A percentile compares a stretch with the other conserved stretches of the same genome.
Conservation (phyloP, 2,797 vertebrate genomes). For the Botia kubotai region DNA sequence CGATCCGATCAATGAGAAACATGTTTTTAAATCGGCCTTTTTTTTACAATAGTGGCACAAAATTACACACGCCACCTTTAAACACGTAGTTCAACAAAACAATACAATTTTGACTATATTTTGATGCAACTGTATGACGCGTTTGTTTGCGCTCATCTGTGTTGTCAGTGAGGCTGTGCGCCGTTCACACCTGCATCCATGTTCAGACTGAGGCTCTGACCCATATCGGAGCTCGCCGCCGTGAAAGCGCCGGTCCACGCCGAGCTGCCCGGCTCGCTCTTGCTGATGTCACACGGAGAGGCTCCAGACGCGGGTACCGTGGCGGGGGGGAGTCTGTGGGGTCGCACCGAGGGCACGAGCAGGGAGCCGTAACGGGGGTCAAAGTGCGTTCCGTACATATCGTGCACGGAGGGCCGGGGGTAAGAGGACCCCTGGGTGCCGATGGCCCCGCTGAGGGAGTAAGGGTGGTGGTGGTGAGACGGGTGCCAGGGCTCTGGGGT, state of each 20-base stretch:
- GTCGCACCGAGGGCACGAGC: conserved; percentile 90
- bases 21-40: too few relatives aligned
- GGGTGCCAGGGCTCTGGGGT: conserved; percentile 91
- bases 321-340: conserved; percentile 85
- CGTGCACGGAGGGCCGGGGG: conserved; percentile 86
- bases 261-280: conserved; percentile 81
- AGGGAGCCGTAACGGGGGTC: conserved; percentile 92
- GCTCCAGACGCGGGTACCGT: conserved; percentile 80
- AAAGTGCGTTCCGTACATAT: conserved; percentile 91
- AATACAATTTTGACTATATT: neutral
- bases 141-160: neutral
- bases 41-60: neutral
- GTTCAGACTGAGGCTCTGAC: conserved; percentile 85
- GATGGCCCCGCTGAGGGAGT: conserved; percentile 84
- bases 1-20: neutral
- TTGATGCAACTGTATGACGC: neutral
- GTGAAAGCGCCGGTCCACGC: conserved; percentile 88
- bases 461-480: conserved; percentile 89
- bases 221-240: conserved; percentile 83
- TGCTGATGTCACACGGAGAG: conserved; percentile 89
- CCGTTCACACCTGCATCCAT: conserved; percentile 88
- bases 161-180: neutral
- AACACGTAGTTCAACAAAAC: neutral
- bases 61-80: neutral
- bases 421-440: conserved; percentile 85